These are phyloP conservation scores for Callopanchax toddi DNA, from an alignment of 2,113 vertebrate species.

Conservation along the genomic window DNA sequence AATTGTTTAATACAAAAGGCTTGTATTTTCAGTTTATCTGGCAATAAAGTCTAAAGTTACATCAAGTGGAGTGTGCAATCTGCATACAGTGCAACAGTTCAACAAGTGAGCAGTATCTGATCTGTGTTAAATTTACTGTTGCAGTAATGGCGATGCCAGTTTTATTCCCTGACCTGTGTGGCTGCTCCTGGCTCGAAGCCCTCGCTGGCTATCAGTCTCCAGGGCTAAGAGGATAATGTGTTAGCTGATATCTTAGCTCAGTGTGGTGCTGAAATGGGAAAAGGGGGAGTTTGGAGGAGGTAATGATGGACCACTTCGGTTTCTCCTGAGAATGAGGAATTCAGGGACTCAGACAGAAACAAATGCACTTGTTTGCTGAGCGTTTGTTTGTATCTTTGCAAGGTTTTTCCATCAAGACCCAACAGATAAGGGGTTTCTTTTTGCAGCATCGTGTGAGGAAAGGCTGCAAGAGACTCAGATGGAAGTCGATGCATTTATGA, in stretches of 20 bases:
- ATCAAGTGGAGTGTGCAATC: not conserved
- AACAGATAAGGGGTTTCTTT: not conserved
- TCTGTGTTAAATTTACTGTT: slow-evolving; percentile 61
- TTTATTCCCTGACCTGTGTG: slow-evolving; percentile 64
- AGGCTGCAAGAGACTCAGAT: too few relatives aligned
- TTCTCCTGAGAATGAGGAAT: slow-evolving; percentile 72
- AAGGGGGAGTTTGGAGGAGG: slow-evolving; percentile 68
- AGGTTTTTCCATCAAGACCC: slow-evolving; percentile 1
- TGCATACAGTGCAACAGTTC: slow-evolving; percentile 13
- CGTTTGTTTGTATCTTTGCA: slow-evolving; percentile 9
- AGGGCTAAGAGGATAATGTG: slow-evolving; percentile 83
- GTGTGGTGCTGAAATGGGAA: slow-evolving; percentile 78
- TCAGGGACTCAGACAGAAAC: slow-evolving; percentile 34
- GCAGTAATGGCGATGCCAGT: slow-evolving; percentile 56
- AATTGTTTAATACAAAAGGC: slow-evolving; percentile 16
- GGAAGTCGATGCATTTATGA: too few relatives aligned
- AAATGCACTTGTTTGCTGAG: slow-evolving; percentile 15
- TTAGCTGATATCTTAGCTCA: slow-evolving; percentile 83
- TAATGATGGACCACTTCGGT: slow-evolving; percentile 80
- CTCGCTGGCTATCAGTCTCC: slow-evolving; percentile 76
- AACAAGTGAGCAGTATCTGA: slow-evolving; percentile 43
- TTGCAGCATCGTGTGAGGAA: not conserved
- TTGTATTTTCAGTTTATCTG: not conserved
- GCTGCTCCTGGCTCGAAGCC: slow-evolving; percentile 71
- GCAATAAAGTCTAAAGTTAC: not conserved